Percentiles rank a stretch among this genome's conserved stretches.
Conservation (phyloP, 2,888 invertebrate species). For the Gari tellinella region DNA sequence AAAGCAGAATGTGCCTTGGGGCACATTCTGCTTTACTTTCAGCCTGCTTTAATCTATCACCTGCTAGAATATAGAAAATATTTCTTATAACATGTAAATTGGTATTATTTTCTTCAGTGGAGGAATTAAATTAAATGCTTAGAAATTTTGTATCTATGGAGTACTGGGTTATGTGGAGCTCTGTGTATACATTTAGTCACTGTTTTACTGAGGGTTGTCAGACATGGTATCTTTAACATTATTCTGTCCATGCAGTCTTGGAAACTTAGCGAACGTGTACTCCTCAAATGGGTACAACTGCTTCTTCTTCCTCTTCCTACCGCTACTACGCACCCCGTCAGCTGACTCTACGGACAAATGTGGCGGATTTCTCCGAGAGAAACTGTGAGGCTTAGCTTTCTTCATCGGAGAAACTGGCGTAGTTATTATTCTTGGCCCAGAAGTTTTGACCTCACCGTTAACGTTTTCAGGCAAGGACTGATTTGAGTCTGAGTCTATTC, state of each 20-base stretch:
- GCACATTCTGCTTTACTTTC: too few species aligned
- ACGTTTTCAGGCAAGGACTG: slow-evolving; percentile 1
- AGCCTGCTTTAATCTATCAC: too few species aligned
- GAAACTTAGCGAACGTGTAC: slow-evolving; percentile 73
- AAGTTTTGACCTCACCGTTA: slow-evolving; percentile 13
- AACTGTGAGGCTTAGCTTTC: slow-evolving; percentile 19
- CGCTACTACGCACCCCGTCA: slow-evolving; percentile 72
- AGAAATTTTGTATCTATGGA: too few species aligned
- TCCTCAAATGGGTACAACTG: slow-evolving; percentile 82
- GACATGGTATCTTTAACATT: slow-evolving; percentile 2
- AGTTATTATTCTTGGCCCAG: slow-evolving; percentile 47
- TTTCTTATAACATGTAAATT: too few species aligned
- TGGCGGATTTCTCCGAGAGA: slow-evolving; percentile 1
- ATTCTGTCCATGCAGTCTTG: slow-evolving; percentile 28
- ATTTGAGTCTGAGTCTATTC: slow-evolving; percentile 36
- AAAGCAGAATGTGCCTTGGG: too few species aligned
- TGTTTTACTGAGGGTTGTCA: not conserved
- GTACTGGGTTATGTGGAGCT: too few species aligned
- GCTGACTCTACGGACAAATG: slow-evolving; percentile 4
- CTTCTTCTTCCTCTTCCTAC: slow-evolving; percentile 79
- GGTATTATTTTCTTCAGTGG: too few species aligned
- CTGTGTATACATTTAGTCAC: too few species aligned
- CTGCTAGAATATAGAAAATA: too few species aligned
- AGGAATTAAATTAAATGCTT: too few species aligned
- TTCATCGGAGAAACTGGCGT: slow-evolving; percentile 49